phyloP scores from a whole-genome alignment of 2,797 vertebrate species.

The Channa striata region DNA sequence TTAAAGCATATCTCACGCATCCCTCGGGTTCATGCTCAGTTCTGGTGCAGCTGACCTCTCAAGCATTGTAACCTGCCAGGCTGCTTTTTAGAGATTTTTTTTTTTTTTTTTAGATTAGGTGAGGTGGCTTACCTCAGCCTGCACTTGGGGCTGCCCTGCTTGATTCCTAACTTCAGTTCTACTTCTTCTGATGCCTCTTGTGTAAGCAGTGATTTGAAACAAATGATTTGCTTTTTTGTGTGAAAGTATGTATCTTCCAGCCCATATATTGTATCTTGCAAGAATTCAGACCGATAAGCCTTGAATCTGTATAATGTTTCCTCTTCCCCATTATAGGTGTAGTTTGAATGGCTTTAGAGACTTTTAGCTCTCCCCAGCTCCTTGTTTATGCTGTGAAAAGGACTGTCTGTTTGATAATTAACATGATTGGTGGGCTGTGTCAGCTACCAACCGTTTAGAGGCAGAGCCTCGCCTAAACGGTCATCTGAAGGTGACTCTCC shows the following conservation, averaged over 20 bases:
- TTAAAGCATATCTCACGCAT: not conserved
- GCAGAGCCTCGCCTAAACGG: slow-evolving; percentile 12
- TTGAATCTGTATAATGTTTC: not conserved
- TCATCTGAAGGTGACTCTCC: slow-evolving; percentile 54
- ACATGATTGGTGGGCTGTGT: slow-evolving; percentile 52
- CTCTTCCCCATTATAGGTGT: not conserved
- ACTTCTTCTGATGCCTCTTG: not conserved
- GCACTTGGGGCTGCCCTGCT: not conserved
- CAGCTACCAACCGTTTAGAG: slow-evolving; percentile 14
- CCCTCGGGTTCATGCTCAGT: not conserved
- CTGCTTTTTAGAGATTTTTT: too few relatives aligned
- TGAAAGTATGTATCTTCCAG: not conserved
- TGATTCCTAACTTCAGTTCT: not conserved
- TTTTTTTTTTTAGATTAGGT: too few relatives aligned
- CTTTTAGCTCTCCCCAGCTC: slow-evolving; percentile 15
- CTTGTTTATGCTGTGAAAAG: slow-evolving; percentile 43
- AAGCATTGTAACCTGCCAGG: not conserved
- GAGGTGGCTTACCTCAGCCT: not conserved
- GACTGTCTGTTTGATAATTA: slow-evolving; percentile 46
- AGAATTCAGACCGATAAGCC: not conserved
- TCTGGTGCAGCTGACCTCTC: not conserved
- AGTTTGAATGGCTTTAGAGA: slow-evolving; percentile 1
- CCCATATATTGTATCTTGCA: not conserved
- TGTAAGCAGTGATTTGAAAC: not conserved
- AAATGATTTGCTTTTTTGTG: not conserved